Percentiles rank a stretch among this genome's conserved stretches.
phyloP scores from a whole-genome alignment of 92 coral and sea anemone genomes.

The Desmophyllum pertusum region DNA sequence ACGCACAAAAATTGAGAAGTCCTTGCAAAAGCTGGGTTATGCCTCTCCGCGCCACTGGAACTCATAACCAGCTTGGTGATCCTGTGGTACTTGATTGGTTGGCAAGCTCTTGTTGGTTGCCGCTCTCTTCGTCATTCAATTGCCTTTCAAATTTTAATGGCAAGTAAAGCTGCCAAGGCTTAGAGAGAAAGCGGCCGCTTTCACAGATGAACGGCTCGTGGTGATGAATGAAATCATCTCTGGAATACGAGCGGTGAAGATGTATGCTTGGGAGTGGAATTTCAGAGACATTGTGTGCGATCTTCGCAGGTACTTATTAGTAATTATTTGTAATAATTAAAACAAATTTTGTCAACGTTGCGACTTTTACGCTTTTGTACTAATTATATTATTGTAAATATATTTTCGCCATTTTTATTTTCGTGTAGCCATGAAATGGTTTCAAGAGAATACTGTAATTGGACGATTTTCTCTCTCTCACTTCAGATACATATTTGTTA shows the following conservation, averaged over 20 bases:
- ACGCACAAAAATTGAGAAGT: slow-evolving; percentile 26
- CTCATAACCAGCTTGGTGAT: neutral
- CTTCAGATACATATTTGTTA: too few relatives aligned
- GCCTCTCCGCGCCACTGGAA: slow-evolving; percentile 8
- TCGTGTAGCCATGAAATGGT: too few relatives aligned
- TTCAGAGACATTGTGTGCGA: neutral
- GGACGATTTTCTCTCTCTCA: too few relatives aligned
- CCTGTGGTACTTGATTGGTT: slow-evolving; percentile 33
- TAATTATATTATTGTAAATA: too few relatives aligned
- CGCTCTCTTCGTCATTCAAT: neutral
- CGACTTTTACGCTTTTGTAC: too few relatives aligned
- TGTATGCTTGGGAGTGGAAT: slow-evolving; percentile 29
- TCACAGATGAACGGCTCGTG: slow-evolving; percentile 20
- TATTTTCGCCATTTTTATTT: too few relatives aligned
- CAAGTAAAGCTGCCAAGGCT: slow-evolving; percentile 20
- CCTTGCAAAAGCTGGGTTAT: neutral
- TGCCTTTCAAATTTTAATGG: slow-evolving; percentile 11
- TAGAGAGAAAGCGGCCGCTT: slow-evolving; percentile 14
- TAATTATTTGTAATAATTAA: too few relatives aligned
- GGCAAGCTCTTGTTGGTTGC: slow-evolving; percentile 28
- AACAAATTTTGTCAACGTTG: too few relatives aligned
- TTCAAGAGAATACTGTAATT: too few relatives aligned
- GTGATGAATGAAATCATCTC: slow-evolving; percentile 32
- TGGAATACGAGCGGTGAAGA: slow-evolving; percentile 23
- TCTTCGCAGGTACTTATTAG: slow-evolving; percentile 12